Evolutionary conservation across 2,113 vertebrate species (phyloP).

Genomic region (Corydoras sp.): DNA sequence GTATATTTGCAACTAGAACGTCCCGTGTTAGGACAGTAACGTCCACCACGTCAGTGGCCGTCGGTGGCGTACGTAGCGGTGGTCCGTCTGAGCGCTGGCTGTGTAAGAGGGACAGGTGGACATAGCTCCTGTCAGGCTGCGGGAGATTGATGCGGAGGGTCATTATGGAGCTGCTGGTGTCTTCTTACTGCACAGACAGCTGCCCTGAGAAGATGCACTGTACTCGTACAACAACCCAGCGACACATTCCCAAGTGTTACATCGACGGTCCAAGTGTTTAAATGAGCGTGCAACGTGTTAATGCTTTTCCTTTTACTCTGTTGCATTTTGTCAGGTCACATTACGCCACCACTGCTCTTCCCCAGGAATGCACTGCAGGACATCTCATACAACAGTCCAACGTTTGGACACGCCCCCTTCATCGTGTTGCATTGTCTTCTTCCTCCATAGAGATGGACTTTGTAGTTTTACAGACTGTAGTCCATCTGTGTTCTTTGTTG

Average conservation of each 20-base stretch:
- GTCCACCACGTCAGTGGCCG: conserved; percentile 14
- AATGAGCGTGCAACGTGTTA: neutral
- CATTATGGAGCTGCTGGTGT: conserved; percentile 47
- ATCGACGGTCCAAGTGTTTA: neutral
- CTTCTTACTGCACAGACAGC: conserved; percentile 51
- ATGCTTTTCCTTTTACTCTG: neutral
- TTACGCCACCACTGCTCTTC: no score
- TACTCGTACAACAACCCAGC: conserved; percentile 41
- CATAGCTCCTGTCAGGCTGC: conserved; percentile 66
- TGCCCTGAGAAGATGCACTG: conserved; percentile 42
- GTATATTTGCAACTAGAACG: no score
- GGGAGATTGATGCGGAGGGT: conserved; percentile 65
- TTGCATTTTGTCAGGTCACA: no score
- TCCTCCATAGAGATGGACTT: no score
- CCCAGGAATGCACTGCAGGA: no score
- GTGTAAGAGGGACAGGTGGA: conserved; percentile 64
- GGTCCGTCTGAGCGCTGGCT: conserved; percentile 30
- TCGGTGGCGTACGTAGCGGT: conserved; percentile 28
- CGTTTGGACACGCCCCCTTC: no score
- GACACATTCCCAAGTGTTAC: neutral
- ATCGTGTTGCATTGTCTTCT: no score
- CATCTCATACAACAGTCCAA: no score
- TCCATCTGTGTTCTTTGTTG: no score
- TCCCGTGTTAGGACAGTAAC: conserved; percentile 13
- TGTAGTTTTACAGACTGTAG: no score